Base-by-base conservation (phyloP, 1,140 invertebrate genomes). In the Drosophila truncata region DNA sequence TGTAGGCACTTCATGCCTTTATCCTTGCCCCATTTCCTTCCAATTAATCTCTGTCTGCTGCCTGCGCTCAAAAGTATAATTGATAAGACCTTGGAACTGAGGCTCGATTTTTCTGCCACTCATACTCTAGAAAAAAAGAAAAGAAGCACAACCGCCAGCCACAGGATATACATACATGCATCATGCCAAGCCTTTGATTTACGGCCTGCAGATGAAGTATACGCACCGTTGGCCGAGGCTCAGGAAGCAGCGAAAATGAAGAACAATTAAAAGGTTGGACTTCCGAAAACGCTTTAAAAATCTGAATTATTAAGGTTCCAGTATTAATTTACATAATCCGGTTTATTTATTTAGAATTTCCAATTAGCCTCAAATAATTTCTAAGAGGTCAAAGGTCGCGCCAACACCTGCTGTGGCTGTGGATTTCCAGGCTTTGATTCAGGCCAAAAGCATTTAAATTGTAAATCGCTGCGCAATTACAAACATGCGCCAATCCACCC, bases 391-490 rank as follows among this genome's bases (percentile, higher is more conserved):
- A 49, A 47, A 42, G 35, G 29, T 35, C 47, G 33, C 31, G 9
- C 18, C 31, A 33, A 44, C 82, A 82, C 67, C 76, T 78, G 60
- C 35, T 66, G 55, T 29, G 70, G 29, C 44, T 58, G 42, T 49
- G 46, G 52, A 16, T 60, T 39, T 23, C 7, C 16, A 11, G 52
- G 52, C 76, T 77, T 83, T 83, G 80, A 80, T 87, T 87, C 76
- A 33, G 37, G 42, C 25, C 29, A 62, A 57, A 70, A 35, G 25
- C 54, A 33, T 41, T 72, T 78, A 74, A 83, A 83, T 57, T 72
- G 47, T 61, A 49, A 78, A 76, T 72, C 57, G 57, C 74, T 65
- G 78, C 65, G 79, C 78, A 75, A 82, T 82, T 75, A 78, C 58
- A 50, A 85, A 66, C 67, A 81, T 78, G 61, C 63, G 54, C 52